Evolutionary conservation across 2,797 vertebrate species (phyloP).

Genomic region (Pangasius djambal): DNA sequence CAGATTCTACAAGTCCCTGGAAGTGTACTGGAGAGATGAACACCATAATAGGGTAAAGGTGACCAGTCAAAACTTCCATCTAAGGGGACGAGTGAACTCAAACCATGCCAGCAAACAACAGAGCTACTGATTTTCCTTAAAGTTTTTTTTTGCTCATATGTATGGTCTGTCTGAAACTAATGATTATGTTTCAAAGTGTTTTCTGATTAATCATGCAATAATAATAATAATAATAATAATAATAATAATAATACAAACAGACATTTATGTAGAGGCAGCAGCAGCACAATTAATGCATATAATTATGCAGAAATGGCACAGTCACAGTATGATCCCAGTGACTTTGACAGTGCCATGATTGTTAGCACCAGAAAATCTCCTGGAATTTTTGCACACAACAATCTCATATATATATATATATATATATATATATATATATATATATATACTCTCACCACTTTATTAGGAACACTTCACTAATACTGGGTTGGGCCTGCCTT

Average conservation of each 20-base stretch:
- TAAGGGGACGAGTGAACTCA: background rate
- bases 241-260: background rate
- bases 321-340: no score
- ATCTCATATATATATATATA: no score
- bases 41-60: background rate
- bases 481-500: no score
- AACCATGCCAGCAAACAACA: background rate
- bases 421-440: no score
- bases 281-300: background rate
- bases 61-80: background rate
- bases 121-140: background rate
- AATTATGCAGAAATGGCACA: background rate
- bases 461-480: no score
- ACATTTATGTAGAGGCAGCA: background rate
- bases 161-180: background rate
- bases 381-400: background rate
- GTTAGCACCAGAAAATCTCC: background rate
- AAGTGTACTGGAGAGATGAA: background rate
- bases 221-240: no score
- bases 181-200: background rate
- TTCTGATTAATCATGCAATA: background rate
- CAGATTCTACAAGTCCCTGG: background rate
- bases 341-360: background rate
- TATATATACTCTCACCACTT: no score
- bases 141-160: background rate